phyloP scores from a whole-genome alignment of 2,888 invertebrate species.

The Cerastis leucographa region DNA sequence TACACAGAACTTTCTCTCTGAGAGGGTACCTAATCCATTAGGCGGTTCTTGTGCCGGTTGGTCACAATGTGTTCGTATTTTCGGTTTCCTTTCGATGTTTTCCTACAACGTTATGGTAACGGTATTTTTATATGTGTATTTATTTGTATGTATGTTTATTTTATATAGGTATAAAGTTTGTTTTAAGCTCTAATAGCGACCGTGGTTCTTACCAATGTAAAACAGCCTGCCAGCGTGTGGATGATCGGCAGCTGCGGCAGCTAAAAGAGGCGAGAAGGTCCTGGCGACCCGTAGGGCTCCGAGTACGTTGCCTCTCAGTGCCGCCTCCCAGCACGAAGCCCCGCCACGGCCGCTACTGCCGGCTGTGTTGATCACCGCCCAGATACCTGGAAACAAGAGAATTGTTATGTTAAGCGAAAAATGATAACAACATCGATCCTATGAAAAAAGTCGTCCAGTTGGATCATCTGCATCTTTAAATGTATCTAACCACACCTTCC shows the following conservation, averaged over 20 bases:
- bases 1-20: neutral
- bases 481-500: no score
- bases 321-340: constrained; percentile 93
- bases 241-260: constrained; percentile 88
- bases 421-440: neutral
- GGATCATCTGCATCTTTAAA: neutral
- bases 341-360: constrained; percentile 94
- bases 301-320: constrained; percentile 93
- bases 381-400: constrained; percentile 91
- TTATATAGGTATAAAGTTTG: no score
- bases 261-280: constrained; percentile 93
- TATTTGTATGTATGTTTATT: no score
- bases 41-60: neutral
- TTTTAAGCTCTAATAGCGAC: no score
- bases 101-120: neutral
- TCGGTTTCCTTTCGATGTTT: neutral
- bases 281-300: constrained; percentile 93
- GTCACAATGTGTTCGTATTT: neutral
- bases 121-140: no score
- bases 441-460: neutral
- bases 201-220: constrained; percentile 89
- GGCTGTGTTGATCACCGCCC: constrained; percentile 96
- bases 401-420: neutral
- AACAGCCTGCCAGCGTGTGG: constrained; percentile 92
- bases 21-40: neutral